Base-by-base conservation (phyloP, 2,888 invertebrate species). In the Coenonympha glycerion region DNA sequence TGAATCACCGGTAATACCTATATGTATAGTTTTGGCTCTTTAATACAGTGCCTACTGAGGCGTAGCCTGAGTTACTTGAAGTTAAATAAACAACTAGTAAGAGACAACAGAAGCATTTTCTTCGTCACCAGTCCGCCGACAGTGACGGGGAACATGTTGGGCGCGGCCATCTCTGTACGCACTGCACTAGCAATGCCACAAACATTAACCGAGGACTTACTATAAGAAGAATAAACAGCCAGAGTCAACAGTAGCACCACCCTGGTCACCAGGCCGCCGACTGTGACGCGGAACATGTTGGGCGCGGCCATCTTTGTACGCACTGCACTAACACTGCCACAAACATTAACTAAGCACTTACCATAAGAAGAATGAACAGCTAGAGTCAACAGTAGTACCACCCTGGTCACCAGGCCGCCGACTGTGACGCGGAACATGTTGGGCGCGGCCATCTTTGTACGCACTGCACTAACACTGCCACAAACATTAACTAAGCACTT, bases 341-440 rank as follows among this genome's bases (percentile, higher is more conserved):
- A n/a, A n/a, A n/a, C n/a, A n/a, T 26, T 26, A 26, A 8, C 26
- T 2, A n/a, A n/a, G 6, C 9, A 74, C 86, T 80, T 13, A 86
- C 86, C 86, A 58, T 85, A 76, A 58, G 85, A 79, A 28, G 85
- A 84, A 62, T 82, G 84, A 6, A 86, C 85, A 21, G 79, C 74
- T 47, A 80, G 49, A 47, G n/a, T n/a, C n/a, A 85, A 64, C 64
- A 85, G 72, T 63, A 85, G 58, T 49, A 72, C 63, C 46, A 70
- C 62, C 50, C 69, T 71, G 53, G 70, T 66, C 59, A 74, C 53
- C 60, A 74, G 59, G 33, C 67, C 74, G 51, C 73, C 75, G 61
- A 72, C 60, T 50, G 63, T 63, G 55, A 72, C 64, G 19, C n/a
- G 67, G 40, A 71, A 71, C 69, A 69, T 61, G 66, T 69, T 66